Evolutionary conservation across 2,113 vertebrate genomes (phyloP).

Genomic region (Cyanoderma ruficeps): DNA sequence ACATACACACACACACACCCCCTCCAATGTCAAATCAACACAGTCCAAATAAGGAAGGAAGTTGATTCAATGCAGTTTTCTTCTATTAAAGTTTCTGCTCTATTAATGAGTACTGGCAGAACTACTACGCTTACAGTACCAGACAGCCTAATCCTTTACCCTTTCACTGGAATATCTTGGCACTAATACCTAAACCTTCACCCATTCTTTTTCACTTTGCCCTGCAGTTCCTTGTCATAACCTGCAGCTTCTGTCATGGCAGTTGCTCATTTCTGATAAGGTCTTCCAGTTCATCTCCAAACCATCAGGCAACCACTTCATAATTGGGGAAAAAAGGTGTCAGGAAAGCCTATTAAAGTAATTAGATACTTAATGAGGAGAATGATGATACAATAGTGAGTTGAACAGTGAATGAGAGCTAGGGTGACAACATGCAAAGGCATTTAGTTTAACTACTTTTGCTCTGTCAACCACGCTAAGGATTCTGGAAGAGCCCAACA

Average conservation of each 20-base stretch:
- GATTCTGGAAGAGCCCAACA: not conserved
- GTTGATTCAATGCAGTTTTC: not conserved
- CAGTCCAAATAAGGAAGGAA: not conserved
- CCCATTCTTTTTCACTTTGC: not conserved
- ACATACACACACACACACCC: not conserved
- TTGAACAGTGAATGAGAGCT: not conserved
- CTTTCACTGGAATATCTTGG: not conserved
- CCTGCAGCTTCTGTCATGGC: not conserved
- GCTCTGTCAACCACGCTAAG: not conserved
- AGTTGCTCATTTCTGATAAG: not conserved
- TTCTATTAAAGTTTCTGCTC: not conserved
- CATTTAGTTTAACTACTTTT: slow-evolving; percentile 20
- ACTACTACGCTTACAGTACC: not conserved
- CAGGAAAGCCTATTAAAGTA: slow-evolving; percentile 5
- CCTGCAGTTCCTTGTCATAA: not conserved
- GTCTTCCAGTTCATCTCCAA: not conserved
- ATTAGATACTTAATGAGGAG: not conserved
- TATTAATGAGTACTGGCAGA: not conserved
- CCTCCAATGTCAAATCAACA: not conserved
- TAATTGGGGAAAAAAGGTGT: not conserved
- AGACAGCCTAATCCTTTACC: not conserved
- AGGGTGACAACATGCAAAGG: not conserved
- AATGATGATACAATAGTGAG: not conserved
- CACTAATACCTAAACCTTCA: not conserved
- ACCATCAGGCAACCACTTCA: not conserved